phyloP scores from a whole-genome alignment of 2,113 vertebrate genomes.

The Trematomus loennbergii region DNA sequence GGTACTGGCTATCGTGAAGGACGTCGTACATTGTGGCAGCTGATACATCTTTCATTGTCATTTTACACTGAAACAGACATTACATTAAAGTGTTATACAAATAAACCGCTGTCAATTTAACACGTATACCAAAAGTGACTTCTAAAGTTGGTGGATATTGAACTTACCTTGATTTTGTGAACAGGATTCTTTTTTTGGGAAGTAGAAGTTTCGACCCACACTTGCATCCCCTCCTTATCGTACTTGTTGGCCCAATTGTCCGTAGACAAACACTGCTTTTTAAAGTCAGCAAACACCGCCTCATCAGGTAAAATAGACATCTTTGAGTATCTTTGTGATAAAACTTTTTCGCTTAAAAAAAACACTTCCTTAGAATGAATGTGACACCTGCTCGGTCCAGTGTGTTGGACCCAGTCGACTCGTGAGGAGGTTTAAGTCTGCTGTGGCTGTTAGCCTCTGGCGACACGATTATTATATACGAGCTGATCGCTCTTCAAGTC shows the following conservation, averaged over 20 bases:
- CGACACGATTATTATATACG: conserved; percentile 43
- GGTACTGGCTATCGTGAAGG: conserved; percentile 79
- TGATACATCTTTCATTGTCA: conserved; percentile 76
- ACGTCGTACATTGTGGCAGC: conserved; percentile 84
- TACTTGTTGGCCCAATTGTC: conserved; percentile 83
- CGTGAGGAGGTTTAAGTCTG: not conserved
- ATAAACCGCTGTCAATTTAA: not conserved
- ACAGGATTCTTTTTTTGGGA: conserved; percentile 28
- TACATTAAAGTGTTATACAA: not conserved
- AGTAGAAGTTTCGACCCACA: conserved; percentile 77
- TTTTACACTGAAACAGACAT: conserved; percentile 72
- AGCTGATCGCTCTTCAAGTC: conserved; percentile 53
- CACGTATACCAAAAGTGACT: not conserved
- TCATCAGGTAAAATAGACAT: conserved; percentile 82
- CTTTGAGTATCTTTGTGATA: not conserved
- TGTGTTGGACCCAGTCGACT: not conserved
- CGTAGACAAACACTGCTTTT: conserved; percentile 75
- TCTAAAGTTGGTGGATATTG: no score
- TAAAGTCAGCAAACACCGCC: conserved; percentile 78
- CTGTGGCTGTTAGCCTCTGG: not conserved
- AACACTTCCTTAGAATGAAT: not conserved
- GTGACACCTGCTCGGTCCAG: not conserved
- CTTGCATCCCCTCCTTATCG: conserved; percentile 75
- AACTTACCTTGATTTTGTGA: conserved; percentile 85
- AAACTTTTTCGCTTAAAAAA: not conserved